Conservation (phyloP, 1,140 invertebrate species). For the Aplysia californica region DNA sequence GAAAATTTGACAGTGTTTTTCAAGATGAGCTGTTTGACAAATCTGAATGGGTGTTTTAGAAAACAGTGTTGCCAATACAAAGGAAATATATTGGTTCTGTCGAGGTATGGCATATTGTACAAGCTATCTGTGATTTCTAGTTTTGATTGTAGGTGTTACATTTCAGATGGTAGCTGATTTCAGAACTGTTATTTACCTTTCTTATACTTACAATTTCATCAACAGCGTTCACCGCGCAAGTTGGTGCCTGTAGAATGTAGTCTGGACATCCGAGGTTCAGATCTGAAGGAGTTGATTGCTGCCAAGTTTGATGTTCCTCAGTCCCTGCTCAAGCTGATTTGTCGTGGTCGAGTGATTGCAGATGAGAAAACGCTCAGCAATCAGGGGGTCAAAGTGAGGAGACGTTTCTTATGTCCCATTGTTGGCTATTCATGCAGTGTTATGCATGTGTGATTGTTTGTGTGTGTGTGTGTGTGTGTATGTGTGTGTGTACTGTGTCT, state of each 20-base stretch:
- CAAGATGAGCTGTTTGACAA: too few relatives aligned
- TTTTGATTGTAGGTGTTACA: not conserved
- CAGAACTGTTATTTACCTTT: not conserved
- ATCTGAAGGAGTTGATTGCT: conserved; percentile 2
- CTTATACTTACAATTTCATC: not conserved
- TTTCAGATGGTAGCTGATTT: too few relatives aligned
- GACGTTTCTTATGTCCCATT: not conserved
- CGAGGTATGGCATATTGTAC: not conserved
- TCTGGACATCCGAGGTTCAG: not conserved
- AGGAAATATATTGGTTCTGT: not conserved
- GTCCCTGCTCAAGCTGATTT: conserved; percentile 11
- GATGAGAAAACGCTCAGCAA: not conserved
- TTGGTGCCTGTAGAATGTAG: conserved; percentile 7
- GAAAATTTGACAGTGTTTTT: too few relatives aligned
- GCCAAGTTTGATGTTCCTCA: not conserved
- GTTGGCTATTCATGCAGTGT: not conserved
- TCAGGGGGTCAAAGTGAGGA: conserved; percentile 7
- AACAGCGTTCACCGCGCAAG: not conserved
- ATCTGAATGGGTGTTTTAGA: too few relatives aligned
- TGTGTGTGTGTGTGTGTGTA: too few relatives aligned
- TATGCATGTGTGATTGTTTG: not conserved
- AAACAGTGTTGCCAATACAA: not conserved
- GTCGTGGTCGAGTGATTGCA: not conserved
- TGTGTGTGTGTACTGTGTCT: not conserved
- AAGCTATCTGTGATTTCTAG: not conserved